Conservation (phyloP, 2,797 vertebrate genomes). For the Chaetodon trifasciatus region DNA sequence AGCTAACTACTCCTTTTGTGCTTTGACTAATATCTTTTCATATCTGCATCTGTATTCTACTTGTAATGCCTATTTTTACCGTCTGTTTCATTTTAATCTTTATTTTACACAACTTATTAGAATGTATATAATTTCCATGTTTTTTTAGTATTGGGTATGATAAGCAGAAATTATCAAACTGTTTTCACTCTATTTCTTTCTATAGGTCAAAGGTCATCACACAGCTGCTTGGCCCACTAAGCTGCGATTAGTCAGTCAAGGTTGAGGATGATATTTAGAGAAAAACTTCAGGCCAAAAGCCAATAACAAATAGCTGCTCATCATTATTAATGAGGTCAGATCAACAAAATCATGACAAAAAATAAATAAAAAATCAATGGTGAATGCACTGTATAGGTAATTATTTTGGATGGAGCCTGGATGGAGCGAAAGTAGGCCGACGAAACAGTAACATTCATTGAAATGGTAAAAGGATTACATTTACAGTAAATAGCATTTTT, state of each 20-base stretch:
- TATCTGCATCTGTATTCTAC: background rate
- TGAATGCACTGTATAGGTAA: background rate
- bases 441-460: no score
- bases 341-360: background rate
- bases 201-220: slow-evolving; percentile 35
- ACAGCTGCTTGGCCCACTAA: background rate
- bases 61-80: background rate
- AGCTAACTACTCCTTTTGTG: background rate
- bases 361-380: no score
- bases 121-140: no score
- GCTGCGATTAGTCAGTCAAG: slow-evolving; percentile 47
- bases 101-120: background rate
- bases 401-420: background rate
- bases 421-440: background rate
- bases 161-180: background rate
- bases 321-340: slow-evolving; percentile 31
- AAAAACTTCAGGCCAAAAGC: slow-evolving; percentile 39
- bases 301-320: slow-evolving; percentile 26
- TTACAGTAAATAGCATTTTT: no score
- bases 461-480: no score
- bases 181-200: slow-evolving; percentile 5
- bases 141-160: background rate
- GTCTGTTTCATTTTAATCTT: background rate
- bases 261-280: slow-evolving; percentile 59
- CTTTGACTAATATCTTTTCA: background rate